These are phyloP conservation scores for Dynastes grantii DNA, from an alignment of 2,888 invertebrate genomes.

Conservation along the genomic window DNA sequence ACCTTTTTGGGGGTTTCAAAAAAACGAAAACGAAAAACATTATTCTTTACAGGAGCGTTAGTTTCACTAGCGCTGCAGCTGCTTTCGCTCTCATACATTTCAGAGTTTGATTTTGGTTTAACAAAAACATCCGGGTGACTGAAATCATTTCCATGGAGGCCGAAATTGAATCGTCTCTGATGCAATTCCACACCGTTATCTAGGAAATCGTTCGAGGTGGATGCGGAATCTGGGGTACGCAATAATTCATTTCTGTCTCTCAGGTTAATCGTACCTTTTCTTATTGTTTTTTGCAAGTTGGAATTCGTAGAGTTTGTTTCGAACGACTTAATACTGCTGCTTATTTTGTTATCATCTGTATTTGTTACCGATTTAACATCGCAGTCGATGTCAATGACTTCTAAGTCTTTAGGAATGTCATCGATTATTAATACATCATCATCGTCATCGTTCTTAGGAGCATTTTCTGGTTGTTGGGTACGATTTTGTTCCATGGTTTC, in stretches of 20 bases:
- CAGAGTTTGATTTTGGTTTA: conserved; percentile 53
- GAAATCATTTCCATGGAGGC: conserved; percentile 64
- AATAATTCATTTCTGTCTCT: conserved; percentile 54
- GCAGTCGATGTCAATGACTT: conserved; percentile 61
- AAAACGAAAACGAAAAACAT: too few species aligned
- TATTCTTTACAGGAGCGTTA: conserved; percentile 60
- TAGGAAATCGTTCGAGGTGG: conserved; percentile 63
- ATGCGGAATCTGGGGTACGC: conserved; percentile 57
- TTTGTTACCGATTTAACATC: conserved; percentile 40
- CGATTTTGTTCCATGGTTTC: neutral
- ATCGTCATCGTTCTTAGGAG: conserved; percentile 48
- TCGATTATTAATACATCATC: conserved; percentile 63
- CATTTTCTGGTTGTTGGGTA: neutral
- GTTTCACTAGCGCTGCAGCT: conserved; percentile 63
- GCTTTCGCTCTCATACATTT: conserved; percentile 65
- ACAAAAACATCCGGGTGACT: conserved; percentile 52
- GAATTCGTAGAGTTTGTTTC: conserved; percentile 49
- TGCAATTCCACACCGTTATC: conserved; percentile 57
- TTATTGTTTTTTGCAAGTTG: conserved; percentile 20
- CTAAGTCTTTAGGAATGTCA: conserved; percentile 59
- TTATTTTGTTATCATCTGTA: conserved; percentile 31
- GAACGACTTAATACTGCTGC: conserved; percentile 16
- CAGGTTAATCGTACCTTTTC: neutral
- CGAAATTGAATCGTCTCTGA: conserved; percentile 62
- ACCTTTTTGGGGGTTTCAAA: conserved; percentile 55